phyloP scores from a whole-genome alignment of 2,888 invertebrate species.

The Drosophila nr. medialis region DNA sequence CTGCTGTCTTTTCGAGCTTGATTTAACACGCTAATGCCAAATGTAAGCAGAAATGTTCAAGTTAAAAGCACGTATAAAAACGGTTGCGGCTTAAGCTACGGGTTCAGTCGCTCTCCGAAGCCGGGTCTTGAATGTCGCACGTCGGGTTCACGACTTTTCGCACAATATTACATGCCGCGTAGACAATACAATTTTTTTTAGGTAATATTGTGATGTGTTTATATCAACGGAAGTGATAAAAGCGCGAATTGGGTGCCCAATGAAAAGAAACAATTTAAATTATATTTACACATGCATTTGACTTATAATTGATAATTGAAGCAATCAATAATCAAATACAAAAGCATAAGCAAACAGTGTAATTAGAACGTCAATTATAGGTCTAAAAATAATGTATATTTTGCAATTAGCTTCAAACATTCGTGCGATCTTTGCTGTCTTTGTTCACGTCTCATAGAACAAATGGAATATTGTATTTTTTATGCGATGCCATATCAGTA shows the following conservation, averaged over 20 bases:
- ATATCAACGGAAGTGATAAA: slow-evolving; percentile 9
- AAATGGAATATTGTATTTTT: neutral
- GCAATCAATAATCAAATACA: slow-evolving; percentile 33
- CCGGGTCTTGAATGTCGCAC: slow-evolving; percentile 29
- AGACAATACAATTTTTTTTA: slow-evolving; percentile 9
- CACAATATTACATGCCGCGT: neutral
- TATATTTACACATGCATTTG: neutral
- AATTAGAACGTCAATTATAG: slow-evolving; percentile 49
- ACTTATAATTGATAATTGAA: slow-evolving; percentile 19
- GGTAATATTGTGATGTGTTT: slow-evolving; percentile 1
- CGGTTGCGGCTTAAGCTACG: neutral
- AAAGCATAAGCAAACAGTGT: slow-evolving; percentile 16
- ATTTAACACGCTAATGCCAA: slow-evolving; percentile 12
- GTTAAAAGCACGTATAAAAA: neutral
- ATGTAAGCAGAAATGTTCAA: slow-evolving; percentile 47
- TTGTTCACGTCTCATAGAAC: slow-evolving; percentile 24
- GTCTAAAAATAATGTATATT: slow-evolving; percentile 9
- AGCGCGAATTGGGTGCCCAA: neutral
- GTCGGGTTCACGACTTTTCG: neutral
- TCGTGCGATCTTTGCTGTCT: slow-evolving; percentile 25
- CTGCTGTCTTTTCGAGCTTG: neutral
- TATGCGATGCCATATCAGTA: slow-evolving; percentile 27
- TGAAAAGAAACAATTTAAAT: slow-evolving; percentile 10
- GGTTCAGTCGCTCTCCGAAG: slow-evolving; percentile 37
- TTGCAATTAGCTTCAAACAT: slow-evolving; percentile 1